phyloP scores from a whole-genome alignment of 2,888 invertebrate species.

The Chalcis sispes region DNA sequence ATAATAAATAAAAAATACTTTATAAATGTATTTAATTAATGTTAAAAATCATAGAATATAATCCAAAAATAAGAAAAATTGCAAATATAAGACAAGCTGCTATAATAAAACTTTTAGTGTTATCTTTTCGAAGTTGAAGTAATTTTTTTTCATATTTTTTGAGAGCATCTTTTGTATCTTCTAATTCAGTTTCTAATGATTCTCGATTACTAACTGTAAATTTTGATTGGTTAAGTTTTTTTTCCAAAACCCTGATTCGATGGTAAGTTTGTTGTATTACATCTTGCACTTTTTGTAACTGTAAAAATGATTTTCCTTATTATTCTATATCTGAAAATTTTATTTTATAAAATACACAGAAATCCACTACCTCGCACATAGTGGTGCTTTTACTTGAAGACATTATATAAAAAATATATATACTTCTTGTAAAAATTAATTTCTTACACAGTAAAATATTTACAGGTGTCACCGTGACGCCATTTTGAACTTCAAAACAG shows the following conservation, averaged over 20 bases:
- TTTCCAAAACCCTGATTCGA: constrained; percentile 66
- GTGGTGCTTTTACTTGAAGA: constrained; percentile 20
- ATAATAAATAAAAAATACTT: not conserved
- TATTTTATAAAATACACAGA: constrained; percentile 13
- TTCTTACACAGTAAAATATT: constrained; percentile 8
- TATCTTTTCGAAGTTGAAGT: constrained; percentile 65
- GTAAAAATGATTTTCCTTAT: constrained; percentile 36
- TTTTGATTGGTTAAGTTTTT: constrained; percentile 61
- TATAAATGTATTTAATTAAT: constrained; percentile 24
- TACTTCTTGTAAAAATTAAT: constrained; percentile 20
- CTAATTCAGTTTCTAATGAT: constrained; percentile 67
- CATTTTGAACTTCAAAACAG: constrained; percentile 49
- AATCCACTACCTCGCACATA: constrained; percentile 49
- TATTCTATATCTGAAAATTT: not conserved
- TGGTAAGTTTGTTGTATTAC: constrained; percentile 65
- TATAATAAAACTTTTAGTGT: constrained; percentile 69
- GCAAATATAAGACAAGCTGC: constrained; percentile 66
- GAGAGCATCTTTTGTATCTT: constrained; percentile 66
- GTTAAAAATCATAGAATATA: constrained; percentile 64
- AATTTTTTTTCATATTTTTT: constrained; percentile 67
- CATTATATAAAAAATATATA: constrained; percentile 39
- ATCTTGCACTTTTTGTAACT: constrained; percentile 70
- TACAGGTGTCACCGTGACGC: constrained; percentile 43
- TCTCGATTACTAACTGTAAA: constrained; percentile 66
- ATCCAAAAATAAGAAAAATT: constrained; percentile 64